Conservation (phyloP, 2,888 invertebrate species). For the Celastrina argiolus region DNA sequence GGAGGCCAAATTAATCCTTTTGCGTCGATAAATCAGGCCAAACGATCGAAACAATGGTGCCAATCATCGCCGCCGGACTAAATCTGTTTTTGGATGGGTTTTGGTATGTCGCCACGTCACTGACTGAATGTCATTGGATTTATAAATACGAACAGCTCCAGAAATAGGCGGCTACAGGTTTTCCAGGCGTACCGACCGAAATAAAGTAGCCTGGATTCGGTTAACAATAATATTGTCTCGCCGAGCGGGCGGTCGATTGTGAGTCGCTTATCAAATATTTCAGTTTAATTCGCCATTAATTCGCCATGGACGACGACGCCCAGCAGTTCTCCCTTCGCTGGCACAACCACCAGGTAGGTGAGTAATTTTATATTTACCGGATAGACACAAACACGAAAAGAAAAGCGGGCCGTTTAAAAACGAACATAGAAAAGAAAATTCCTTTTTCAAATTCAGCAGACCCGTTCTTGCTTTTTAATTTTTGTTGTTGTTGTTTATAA, state of each 20-base stretch:
- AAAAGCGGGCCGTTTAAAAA: constrained; percentile 10
- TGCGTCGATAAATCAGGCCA: constrained; percentile 42
- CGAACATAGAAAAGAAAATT: background rate
- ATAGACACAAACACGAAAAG: constrained; percentile 44
- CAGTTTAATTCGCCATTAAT: constrained; percentile 43
- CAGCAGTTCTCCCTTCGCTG: constrained; percentile 91
- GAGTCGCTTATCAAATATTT: constrained; percentile 40
- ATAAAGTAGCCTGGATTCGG: constrained; percentile 77
- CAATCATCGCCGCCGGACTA: constrained; percentile 70
- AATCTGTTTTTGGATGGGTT: constrained; percentile 77
- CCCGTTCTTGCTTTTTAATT: constrained; percentile 11
- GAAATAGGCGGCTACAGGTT: constrained; percentile 79
- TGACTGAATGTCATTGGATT: constrained; percentile 76
- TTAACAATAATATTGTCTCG: constrained; percentile 76
- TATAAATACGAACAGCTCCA: constrained; percentile 79
- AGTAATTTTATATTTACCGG: constrained; percentile 57
- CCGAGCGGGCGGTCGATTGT: constrained; percentile 48
- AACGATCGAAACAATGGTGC: constrained; percentile 64
- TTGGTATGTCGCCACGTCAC: constrained; percentile 76
- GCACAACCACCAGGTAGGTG: constrained; percentile 88
- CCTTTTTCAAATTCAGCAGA: background rate
- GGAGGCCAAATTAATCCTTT: constrained; percentile 33
- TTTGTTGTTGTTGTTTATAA: background rate
- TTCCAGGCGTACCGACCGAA: constrained; percentile 78
- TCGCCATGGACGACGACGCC: constrained; percentile 71